These are phyloP conservation scores for Drosophila asahinai DNA, from an alignment of 1,140 invertebrate genomes.

Conservation along the genomic window DNA sequence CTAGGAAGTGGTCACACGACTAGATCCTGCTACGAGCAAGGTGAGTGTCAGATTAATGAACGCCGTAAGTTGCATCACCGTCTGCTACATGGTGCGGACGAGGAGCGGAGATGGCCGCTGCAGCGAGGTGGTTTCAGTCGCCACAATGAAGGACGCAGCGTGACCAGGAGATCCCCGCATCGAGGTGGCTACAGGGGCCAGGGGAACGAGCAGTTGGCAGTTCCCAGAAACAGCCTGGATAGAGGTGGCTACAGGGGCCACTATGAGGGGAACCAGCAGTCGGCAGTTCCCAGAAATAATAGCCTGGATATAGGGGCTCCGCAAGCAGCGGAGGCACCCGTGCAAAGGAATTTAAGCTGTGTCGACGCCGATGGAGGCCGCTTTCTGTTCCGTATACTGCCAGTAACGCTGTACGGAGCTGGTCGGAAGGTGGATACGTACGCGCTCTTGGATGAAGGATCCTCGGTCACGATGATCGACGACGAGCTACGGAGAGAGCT, in stretches of 20 bases:
- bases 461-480: constrained; percentile 9
- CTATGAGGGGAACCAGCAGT: too few species aligned
- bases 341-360: too few species aligned
- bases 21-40: not conserved
- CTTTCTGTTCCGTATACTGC: not conserved
- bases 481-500: not conserved
- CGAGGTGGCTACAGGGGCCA: too few species aligned
- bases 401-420: not conserved
- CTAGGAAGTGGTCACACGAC: not conserved
- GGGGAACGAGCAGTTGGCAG: too few species aligned
- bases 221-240: too few species aligned
- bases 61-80: not conserved
- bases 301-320: too few species aligned
- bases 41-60: not conserved
- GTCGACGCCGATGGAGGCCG: not conserved
- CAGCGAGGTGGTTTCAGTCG: not conserved
- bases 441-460: too few species aligned
- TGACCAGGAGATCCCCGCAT: not conserved
- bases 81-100: not conserved
- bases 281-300: not conserved
- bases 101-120: not conserved
- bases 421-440: not conserved
- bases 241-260: too few species aligned
- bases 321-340: too few species aligned
- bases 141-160: not conserved